Conservation (phyloP, 2,113 vertebrate genomes). For the Microcebus murinus region DNA sequence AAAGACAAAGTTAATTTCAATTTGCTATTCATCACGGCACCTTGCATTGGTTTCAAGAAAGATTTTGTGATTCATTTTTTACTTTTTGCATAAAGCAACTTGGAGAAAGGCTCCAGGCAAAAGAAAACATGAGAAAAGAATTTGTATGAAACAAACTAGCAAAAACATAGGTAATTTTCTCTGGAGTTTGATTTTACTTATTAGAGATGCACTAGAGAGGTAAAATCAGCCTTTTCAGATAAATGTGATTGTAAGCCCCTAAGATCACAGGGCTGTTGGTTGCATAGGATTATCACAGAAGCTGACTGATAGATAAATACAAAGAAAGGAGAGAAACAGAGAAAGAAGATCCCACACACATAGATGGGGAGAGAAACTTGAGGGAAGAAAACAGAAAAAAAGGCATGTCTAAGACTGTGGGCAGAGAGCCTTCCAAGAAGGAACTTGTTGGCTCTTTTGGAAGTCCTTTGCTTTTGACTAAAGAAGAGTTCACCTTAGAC, state of each 20-base stretch:
- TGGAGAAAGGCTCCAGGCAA: conserved; percentile 6
- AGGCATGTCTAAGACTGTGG: background rate
- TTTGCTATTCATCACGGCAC: background rate
- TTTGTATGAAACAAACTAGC: background rate
- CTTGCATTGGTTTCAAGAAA: background rate
- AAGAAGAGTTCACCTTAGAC: background rate
- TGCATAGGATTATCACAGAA: background rate
- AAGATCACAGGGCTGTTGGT: background rate
- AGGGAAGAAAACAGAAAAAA: background rate
- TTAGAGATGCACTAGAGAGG: background rate
- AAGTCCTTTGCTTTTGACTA: background rate
- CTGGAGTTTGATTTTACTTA: background rate
- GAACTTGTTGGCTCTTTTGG: background rate
- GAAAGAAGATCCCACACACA: background rate
- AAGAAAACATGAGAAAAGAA: background rate
- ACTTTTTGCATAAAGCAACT: background rate
- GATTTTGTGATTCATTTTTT: background rate
- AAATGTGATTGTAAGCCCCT: background rate
- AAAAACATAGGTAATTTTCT: no score
- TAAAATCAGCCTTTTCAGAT: background rate
- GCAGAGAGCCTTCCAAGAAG: no score
- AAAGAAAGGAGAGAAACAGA: background rate
- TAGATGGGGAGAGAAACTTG: background rate
- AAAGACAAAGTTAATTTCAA: background rate
- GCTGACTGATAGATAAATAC: background rate